Conservation (phyloP, 2,113 vertebrate genomes). For the Tursiops truncatus region DNA sequence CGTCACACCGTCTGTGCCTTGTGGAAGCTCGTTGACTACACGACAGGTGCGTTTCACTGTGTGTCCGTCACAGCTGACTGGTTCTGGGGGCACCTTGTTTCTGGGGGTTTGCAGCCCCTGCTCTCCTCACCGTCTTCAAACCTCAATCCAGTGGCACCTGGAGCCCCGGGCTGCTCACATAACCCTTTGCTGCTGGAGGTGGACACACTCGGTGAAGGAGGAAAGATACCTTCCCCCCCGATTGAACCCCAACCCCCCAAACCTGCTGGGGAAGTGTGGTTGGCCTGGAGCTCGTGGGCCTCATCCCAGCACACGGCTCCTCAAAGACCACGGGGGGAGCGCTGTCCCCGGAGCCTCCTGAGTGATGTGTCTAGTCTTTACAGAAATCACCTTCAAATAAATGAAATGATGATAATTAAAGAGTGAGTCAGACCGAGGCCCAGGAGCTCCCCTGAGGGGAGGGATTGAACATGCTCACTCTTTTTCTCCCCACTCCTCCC, state of each 20-base stretch:
- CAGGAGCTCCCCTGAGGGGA: background rate
- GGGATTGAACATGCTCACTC: accelerated
- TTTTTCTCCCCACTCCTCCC: accelerated
- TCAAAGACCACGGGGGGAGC: accelerated
- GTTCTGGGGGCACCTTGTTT: background rate
- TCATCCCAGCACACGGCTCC: background rate
- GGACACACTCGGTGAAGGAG: accelerated
- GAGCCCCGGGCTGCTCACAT: accelerated
- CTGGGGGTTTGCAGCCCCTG: background rate
- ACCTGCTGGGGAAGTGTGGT: background rate
- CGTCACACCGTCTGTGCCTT: accelerated
- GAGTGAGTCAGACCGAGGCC: background rate
- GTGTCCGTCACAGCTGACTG: no score
- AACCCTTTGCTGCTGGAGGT: background rate
- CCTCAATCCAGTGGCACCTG: background rate
- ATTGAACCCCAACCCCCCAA: background rate
- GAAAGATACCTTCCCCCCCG: background rate
- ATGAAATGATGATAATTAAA: background rate
- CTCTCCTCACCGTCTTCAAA: background rate
- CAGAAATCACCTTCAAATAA: background rate
- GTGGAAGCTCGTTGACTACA: accelerated
- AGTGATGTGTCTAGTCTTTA: background rate
- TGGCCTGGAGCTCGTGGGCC: accelerated
- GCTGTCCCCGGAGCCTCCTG: background rate
- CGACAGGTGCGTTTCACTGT: accelerated